Base-by-base conservation (phyloP, 1,140 invertebrate genomes). In the Dolichoris vasculosae region DNA sequence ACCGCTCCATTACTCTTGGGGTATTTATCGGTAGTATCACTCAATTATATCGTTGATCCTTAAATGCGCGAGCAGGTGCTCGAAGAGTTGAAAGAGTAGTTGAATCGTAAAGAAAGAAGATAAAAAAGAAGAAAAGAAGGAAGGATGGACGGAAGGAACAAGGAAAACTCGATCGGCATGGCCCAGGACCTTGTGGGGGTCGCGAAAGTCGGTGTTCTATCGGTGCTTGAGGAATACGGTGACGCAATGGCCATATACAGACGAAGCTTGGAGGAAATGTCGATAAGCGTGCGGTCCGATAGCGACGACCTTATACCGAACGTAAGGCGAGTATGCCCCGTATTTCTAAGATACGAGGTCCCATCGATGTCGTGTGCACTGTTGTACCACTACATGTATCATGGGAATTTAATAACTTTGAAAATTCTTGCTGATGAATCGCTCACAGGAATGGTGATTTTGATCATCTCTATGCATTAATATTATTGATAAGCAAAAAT, bases 221-320 rank as follows among this genome's bases (percentile, higher is more conserved):
- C 90, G 63, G 84, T 89, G 69, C 88, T 93, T 63, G 88, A 92
- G 84, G 90, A 91, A 88, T 93, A 89, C 82, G 88, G 73, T 46
- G 89, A 92, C 82, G 89, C 88, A 86, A 87, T 93, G 85, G 88
- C 89, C 75, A 87, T 93, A 89, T 92, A 93, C 88, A 90, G 89
- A 83, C 87, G 89, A 43, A 90, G 89, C 9, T 63, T 93, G 84
- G 89, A 89, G 86, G 89, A 90, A 6, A 48, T 69, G 43, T 23
- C 48, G 83, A 87, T 48, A 20, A 48, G 11, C 26, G n/a, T 17
- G 43, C 64, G 85, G 83, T 82, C 87, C 86, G 88, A 88, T 88
- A 88, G 88, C 83, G 88, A 88, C 87, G 86, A 38, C 8, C 82
- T 43, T 55, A 30, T 46, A 83, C 87, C 48, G 81, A 83, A 89